Conservation (phyloP, 92 coral and sea anemone genomes). For the Epizoanthus rinbou region DNA sequence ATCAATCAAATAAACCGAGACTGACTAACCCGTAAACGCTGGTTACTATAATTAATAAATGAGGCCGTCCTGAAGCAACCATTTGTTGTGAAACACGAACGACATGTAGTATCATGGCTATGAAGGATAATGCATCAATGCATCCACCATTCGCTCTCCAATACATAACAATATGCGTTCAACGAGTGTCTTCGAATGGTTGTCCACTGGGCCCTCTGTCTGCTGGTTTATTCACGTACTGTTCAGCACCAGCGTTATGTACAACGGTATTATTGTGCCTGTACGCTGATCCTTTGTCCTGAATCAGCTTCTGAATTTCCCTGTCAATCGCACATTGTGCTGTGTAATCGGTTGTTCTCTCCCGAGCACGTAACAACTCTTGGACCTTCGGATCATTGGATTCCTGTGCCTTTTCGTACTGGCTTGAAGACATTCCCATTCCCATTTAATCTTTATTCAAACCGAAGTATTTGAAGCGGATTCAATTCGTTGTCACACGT, state of each 20-base stretch:
- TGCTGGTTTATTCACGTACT: not conserved
- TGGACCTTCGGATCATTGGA: not conserved
- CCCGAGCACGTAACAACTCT: not conserved
- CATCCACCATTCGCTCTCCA: too few relatives aligned
- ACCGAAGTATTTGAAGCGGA: too few relatives aligned
- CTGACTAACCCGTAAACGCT: too few relatives aligned
- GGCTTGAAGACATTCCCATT: constrained; percentile 15
- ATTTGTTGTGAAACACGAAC: too few relatives aligned
- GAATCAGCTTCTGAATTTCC: not conserved
- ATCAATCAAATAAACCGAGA: too few relatives aligned
- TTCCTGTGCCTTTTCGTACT: not conserved
- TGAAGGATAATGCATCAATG: too few relatives aligned
- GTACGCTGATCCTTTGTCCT: not conserved
- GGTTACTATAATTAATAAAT: too few relatives aligned
- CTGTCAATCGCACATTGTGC: constrained; percentile 4
- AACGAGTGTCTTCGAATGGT: not conserved
- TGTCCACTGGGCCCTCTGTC: not conserved
- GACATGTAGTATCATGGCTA: too few relatives aligned
- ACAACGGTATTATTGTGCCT: not conserved
- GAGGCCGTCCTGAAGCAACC: too few relatives aligned
- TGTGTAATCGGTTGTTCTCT: not conserved
- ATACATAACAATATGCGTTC: too few relatives aligned
- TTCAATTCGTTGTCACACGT: too few relatives aligned
- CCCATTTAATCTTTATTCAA: too few relatives aligned
- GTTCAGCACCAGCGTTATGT: constrained; percentile 4